Conservation (phyloP, 2,113 vertebrate genomes). For the Antigone vipio region DNA sequence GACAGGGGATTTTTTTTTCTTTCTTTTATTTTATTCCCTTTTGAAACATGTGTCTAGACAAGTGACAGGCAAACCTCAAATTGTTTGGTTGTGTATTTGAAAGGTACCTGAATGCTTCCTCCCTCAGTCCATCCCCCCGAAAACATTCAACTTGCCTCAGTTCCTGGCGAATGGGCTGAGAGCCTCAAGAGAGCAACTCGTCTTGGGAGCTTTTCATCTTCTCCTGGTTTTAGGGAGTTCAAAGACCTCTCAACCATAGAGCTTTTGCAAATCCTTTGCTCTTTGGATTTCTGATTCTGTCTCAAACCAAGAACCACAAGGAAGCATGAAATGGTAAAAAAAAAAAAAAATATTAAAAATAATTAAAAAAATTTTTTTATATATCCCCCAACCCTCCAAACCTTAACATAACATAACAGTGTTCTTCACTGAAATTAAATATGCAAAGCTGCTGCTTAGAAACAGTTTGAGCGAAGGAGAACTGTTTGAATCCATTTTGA, state of each 20-base stretch:
- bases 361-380: too few species aligned
- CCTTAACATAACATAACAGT: not conserved
- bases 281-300: not conserved
- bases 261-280: not conserved
- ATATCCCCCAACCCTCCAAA: not conserved
- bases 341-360: too few species aligned
- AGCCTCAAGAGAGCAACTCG: not conserved
- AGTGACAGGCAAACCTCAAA: conserved; percentile 20
- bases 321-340: not conserved
- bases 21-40: conserved; percentile 4
- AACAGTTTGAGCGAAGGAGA: not conserved
- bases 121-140: not conserved
- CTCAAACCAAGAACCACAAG: not conserved
- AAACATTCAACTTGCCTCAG: not conserved
- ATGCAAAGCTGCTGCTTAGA: not conserved
- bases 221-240: not conserved
- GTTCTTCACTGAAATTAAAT: not conserved
- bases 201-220: not conserved
- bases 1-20: conserved; percentile 32
- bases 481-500: not conserved
- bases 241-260: not conserved
- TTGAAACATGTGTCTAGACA: conserved; percentile 29
- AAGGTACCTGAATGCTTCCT: not conserved
- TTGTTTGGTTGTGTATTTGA: not conserved
- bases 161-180: not conserved